A percentile compares a stretch with the other conserved stretches of the same genome.
phyloP scores from a whole-genome alignment of 2,113 vertebrate species.

The Sciurus niger region DNA sequence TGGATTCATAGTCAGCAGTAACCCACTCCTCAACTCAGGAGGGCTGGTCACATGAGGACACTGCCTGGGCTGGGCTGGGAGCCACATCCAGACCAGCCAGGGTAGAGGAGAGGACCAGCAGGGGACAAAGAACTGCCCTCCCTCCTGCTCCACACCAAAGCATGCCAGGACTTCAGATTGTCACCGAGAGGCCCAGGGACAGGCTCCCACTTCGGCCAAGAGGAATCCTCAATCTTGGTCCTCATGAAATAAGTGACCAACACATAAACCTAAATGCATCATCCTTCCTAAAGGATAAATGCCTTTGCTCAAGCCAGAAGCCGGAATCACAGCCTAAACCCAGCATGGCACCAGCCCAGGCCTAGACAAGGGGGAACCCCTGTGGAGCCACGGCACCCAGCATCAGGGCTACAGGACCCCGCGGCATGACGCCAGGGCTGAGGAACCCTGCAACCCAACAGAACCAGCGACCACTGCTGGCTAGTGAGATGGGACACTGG shows the following conservation, averaged over 20 bases:
- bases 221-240: neutral
- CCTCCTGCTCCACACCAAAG: neutral
- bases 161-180: neutral
- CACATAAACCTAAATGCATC: neutral
- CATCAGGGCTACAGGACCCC: neutral
- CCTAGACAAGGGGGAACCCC: neutral
- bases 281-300: neutral
- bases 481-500: neutral
- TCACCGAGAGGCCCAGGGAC: neutral
- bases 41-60: too few relatives aligned
- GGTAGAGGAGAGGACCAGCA: neutral
- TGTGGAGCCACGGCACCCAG: neutral
- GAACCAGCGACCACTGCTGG: too few relatives aligned
- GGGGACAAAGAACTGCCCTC: neutral
- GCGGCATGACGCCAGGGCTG: rapidly evolving
- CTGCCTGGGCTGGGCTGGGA: too few relatives aligned
- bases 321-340: neutral
- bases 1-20: too few relatives aligned
- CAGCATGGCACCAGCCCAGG: neutral
- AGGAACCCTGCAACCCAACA: neutral
- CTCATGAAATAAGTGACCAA: neutral
- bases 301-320: neutral
- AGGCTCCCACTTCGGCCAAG: neutral
- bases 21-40: too few relatives aligned
- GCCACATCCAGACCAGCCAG: neutral